These are phyloP conservation scores for Glyptemys insculpta DNA, from an alignment of 2,797 vertebrate genomes.

Conservation along the genomic window DNA sequence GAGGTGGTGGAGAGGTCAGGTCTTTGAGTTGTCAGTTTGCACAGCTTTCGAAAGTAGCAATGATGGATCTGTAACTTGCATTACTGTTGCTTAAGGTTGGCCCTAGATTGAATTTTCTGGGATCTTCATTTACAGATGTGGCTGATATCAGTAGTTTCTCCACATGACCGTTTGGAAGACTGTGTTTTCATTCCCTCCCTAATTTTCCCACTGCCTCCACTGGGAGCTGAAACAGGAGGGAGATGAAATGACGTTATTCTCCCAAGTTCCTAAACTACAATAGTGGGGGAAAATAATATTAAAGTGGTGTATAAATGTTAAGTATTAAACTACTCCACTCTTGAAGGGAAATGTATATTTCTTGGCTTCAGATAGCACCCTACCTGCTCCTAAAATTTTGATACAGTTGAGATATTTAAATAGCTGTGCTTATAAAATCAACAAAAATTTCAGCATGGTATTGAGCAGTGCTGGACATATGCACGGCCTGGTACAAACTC, in stretches of 20 bases:
- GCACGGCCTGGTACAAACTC: slow-evolving; percentile 55
- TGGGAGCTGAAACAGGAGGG: not conserved
- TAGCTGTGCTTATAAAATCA: slow-evolving; percentile 60
- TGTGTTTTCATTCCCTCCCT: slow-evolving; percentile 42
- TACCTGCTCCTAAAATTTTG: slow-evolving; percentile 40
- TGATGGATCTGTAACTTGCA: not conserved
- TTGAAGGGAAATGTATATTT: slow-evolving; percentile 42
- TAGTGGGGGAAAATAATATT: not conserved
- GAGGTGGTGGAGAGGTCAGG: not conserved
- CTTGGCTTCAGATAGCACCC: slow-evolving; percentile 52
- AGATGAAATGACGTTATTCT: not conserved
- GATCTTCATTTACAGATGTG: not conserved
- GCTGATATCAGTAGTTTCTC: not conserved
- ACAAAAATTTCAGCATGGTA: slow-evolving; percentile 56
- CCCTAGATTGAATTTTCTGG: not conserved
- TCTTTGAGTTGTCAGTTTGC: too few relatives aligned
- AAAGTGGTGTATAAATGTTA: slow-evolving; percentile 33
- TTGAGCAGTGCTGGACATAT: not conserved
- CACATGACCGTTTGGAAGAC: not conserved
- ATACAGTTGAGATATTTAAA: slow-evolving; percentile 17
- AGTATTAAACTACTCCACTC: slow-evolving; percentile 44
- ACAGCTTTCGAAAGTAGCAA: not conserved
- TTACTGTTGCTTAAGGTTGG: too few relatives aligned
- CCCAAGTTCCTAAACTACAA: not conserved
- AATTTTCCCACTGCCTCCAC: slow-evolving; percentile 19